A percentile compares a stretch with the other conserved stretches of the same genome.
Conservation (phyloP, 2,797 vertebrate species). For the Darevskia nairensis region DNA sequence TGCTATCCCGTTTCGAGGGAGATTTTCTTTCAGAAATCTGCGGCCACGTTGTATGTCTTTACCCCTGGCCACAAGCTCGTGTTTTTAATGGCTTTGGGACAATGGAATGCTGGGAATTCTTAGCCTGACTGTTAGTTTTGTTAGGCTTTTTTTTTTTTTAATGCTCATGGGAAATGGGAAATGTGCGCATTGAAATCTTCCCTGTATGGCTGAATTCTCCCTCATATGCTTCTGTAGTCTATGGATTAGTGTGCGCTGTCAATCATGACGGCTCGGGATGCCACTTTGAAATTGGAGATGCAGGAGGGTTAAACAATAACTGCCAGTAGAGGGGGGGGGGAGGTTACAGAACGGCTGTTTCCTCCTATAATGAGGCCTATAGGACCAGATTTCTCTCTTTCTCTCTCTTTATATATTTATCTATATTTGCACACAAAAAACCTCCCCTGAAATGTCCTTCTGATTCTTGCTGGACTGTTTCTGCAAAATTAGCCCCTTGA, state of each 20-base stretch:
- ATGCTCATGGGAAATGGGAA: neutral
- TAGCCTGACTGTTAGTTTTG: conserved; percentile 50
- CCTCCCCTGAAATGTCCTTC: neutral
- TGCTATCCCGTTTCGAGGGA: neutral
- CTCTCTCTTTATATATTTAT: neutral
- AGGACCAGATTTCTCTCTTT: neutral
- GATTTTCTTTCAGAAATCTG: conserved; percentile 31
- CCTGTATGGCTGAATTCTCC: conserved; percentile 57
- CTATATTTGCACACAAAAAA: neutral
- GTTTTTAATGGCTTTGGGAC: conserved; percentile 12
- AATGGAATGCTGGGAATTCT: conserved; percentile 40
- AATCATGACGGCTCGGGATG: neutral
- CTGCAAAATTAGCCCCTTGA: neutral
- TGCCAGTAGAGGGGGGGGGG: neutral
- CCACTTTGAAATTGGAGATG: conserved; percentile 51
- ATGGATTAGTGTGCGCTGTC: conserved; percentile 3
- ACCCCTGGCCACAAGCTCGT: conserved; percentile 15
- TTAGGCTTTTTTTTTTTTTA: conserved; percentile 37
- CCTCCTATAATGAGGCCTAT: neutral
- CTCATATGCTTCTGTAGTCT: neutral
- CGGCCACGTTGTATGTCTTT: neutral
- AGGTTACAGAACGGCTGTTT: too few species aligned
- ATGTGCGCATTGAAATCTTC: conserved; percentile 39
- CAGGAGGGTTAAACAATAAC: conserved; percentile 23
- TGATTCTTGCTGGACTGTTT: neutral